Conservation (phyloP, 2,888 invertebrate species). For the Sceliomorpha sp. region DNA sequence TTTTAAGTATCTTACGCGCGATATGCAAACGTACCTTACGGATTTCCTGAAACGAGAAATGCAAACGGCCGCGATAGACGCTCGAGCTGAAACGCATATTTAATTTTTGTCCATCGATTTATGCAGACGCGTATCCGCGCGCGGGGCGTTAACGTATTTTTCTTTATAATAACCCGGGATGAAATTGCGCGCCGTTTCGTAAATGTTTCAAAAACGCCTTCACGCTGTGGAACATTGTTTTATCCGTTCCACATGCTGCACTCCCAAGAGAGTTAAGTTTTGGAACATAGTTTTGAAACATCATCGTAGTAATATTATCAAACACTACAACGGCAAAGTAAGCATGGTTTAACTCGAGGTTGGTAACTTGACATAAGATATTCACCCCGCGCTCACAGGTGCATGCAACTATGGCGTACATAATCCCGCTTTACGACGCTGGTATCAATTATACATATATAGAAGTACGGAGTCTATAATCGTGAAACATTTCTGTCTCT, state of each 20-base stretch:
- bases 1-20: too few species aligned
- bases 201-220: conserved; percentile 39
- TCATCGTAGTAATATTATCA: conserved; percentile 51
- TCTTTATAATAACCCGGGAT: conserved; percentile 23
- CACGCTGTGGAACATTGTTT: conserved; percentile 29
- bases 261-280: conserved; percentile 41
- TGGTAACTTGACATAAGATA: conserved; percentile 52
- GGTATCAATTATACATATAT: conserved; percentile 51
- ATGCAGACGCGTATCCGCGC: too few species aligned
- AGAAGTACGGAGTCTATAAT: conserved; percentile 34
- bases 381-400: conserved; percentile 43
- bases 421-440: conserved; percentile 42
- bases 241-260: conserved; percentile 20
- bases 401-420: conserved; percentile 38
- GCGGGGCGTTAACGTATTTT: too few species aligned
- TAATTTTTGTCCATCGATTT: conserved; percentile 22
- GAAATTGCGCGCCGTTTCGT: conserved; percentile 2
- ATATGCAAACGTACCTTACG: too few species aligned
- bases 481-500: conserved; percentile 24
- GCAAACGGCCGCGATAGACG: conserved; percentile 23
- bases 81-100: conserved; percentile 27
- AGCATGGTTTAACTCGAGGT: conserved; percentile 47
- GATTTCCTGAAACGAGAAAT: too few species aligned
- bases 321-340: conserved; percentile 47
- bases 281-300: conserved; percentile 46